Evolutionary conservation across 2,888 invertebrate genomes (phyloP), one percentile per base, ranked within the genome.

Genomic region (Cheilosia variabilis): DNA sequence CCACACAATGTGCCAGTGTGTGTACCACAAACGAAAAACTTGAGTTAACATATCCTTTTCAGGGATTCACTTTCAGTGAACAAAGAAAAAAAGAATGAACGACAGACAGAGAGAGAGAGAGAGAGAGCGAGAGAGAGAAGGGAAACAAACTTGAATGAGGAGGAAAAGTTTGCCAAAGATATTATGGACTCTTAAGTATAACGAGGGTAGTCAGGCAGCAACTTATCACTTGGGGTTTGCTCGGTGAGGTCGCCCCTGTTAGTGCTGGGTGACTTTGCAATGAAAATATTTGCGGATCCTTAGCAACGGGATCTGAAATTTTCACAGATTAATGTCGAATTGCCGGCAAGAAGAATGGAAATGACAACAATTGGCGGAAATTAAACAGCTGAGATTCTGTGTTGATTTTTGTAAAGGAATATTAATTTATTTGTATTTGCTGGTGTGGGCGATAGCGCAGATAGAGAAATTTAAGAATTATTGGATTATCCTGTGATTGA

Each of bases 161-260:
- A 75, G 55, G 77, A 76, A 86, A 86, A 86, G 86, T 86, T 86
- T 86, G 62, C 86, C 81, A 81, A 86, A 86, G 86, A 86, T 86
- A 86, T 86, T 86, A 86, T 86, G 72, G 86, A 81, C 81, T 86
- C 80, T 86, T 86, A 86, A 86, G 86, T 81, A 81, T 86, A 86
- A 86, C 86, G 86, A 86, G 76, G 86, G 68, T 72, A 86, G 86
- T 86, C 76, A 73, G 86, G 86, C 65, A 68, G 68, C 81, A 81
- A 86, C 81, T 86, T 86, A 86, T 86, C 76, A 81, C 86, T 86
- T 81, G 66, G 86, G 80, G 72, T 78, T 72, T 58, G 27, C 52
- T 37, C 41, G 37, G 50, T 62, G 53, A 66, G 47, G 31, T 65
- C 50, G 37, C 9, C 45, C n/a, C 5, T 52, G 27, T 10, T 22